phyloP scores from a whole-genome alignment of 2,113 vertebrate genomes.

The Halcyon malimbica region DNA sequence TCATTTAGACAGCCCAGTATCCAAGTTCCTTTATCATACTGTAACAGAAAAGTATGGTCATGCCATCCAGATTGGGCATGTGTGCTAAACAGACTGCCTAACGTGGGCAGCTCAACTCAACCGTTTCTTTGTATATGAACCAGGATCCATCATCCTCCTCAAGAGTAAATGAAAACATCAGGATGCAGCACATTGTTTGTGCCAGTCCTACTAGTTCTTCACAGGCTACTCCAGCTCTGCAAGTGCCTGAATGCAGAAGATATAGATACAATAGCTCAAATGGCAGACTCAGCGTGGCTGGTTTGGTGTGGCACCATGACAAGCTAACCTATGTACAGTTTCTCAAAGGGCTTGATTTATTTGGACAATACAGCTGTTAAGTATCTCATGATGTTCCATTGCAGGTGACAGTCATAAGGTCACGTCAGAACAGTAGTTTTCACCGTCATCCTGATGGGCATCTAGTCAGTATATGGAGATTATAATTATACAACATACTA shows the following conservation, averaged over 20 bases:
- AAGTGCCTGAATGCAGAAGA: background rate
- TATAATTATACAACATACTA: background rate
- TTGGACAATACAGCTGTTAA: background rate
- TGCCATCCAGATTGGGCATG: background rate
- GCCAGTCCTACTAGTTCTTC: background rate
- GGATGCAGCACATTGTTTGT: background rate
- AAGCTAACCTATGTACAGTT: background rate
- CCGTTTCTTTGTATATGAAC: fast-evolving
- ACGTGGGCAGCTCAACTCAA: background rate
- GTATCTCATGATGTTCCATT: background rate
- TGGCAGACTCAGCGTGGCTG: fast-evolving
- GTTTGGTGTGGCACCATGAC: background rate
- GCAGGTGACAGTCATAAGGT: background rate
- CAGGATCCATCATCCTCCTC: background rate
- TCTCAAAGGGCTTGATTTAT: background rate
- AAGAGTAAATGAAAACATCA: background rate
- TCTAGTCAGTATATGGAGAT: background rate
- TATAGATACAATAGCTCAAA: background rate
- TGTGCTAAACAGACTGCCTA: no score
- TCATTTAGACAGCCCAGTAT: background rate
- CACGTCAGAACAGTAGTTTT: background rate
- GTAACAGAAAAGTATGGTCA: background rate
- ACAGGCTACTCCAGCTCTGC: background rate
- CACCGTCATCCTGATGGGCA: background rate
- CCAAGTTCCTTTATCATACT: background rate